phyloP scores from a whole-genome alignment of 2,888 invertebrate genomes.

The Prostheceraeus crozeri region DNA sequence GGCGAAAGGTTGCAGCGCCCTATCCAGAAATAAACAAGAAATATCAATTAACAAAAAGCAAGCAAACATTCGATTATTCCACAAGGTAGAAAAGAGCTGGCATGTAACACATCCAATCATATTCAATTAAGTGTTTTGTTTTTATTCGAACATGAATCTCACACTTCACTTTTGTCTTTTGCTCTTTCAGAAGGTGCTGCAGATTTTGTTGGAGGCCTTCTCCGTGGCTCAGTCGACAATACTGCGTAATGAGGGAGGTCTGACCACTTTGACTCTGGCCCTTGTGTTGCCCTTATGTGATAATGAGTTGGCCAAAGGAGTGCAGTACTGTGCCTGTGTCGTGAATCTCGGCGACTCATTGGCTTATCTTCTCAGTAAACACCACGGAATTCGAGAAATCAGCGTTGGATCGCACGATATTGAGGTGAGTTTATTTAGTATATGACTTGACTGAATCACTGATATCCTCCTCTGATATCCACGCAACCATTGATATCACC shows the following conservation, averaged over 20 bases:
- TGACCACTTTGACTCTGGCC: slow-evolving; percentile 76
- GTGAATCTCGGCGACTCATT: slow-evolving; percentile 82
- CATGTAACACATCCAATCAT: too few relatives aligned
- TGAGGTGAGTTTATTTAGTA: too few relatives aligned
- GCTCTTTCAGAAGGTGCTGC: slow-evolving; percentile 64
- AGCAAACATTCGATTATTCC: too few relatives aligned
- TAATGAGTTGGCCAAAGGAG: slow-evolving; percentile 14
- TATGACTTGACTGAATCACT: too few relatives aligned
- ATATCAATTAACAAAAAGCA: too few relatives aligned
- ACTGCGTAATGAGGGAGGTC: slow-evolving; percentile 50
- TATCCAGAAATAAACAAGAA: too few relatives aligned
- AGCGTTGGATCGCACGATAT: slow-evolving; percentile 72
- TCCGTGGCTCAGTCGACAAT: slow-evolving; percentile 24
- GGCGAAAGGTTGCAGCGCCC: too few relatives aligned
- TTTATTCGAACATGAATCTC: too few relatives aligned
- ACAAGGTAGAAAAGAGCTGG: too few relatives aligned
- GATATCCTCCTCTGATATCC: too few relatives aligned
- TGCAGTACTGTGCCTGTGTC: slow-evolving; percentile 68
- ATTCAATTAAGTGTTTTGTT: too few relatives aligned
- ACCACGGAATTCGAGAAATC: slow-evolving; percentile 73
- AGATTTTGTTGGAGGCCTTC: slow-evolving; percentile 18
- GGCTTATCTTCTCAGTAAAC: slow-evolving; percentile 71
- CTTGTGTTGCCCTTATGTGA: slow-evolving; percentile 60
- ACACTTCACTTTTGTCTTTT: slow-evolving; percentile 72
- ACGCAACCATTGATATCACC: too few relatives aligned